Conservation (phyloP, 2,797 vertebrate genomes). For the Malacoraja senta region DNA sequence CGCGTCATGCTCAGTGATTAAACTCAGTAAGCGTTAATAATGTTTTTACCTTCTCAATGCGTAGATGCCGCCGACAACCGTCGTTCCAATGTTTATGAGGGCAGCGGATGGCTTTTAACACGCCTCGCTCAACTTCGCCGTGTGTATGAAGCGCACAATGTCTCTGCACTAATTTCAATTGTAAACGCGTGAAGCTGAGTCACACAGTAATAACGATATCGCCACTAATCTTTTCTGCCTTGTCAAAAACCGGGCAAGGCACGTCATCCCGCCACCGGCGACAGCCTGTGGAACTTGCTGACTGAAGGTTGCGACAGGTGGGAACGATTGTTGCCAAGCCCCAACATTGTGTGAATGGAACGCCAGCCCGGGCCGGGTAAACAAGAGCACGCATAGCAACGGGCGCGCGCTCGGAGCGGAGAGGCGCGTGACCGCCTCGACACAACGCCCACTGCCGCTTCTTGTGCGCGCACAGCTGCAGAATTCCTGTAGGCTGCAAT, state of each 20-base stretch:
- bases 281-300: background rate
- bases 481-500: no score
- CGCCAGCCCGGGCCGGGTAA: background rate
- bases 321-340: background rate
- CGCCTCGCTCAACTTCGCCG: background rate
- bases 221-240: background rate
- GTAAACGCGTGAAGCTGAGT: background rate
- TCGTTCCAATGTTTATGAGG: background rate
- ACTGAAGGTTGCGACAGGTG: background rate
- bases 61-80: background rate
- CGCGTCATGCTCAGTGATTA: background rate
- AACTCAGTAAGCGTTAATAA: background rate
- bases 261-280: no score
- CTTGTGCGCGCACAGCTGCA: background rate
- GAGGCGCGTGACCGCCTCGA: no score
- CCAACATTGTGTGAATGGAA: background rate
- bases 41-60: background rate
- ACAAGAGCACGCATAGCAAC: background rate
- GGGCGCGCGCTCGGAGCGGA: background rate
- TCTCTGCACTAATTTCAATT: background rate
- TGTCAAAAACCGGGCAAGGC: background rate
- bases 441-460: background rate
- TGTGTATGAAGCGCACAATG: background rate
- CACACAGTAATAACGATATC: no score
- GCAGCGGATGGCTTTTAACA: background rate